Base-by-base conservation (phyloP, 2,113 vertebrate genomes). In the Poeciliopsis prolifica region DNA sequence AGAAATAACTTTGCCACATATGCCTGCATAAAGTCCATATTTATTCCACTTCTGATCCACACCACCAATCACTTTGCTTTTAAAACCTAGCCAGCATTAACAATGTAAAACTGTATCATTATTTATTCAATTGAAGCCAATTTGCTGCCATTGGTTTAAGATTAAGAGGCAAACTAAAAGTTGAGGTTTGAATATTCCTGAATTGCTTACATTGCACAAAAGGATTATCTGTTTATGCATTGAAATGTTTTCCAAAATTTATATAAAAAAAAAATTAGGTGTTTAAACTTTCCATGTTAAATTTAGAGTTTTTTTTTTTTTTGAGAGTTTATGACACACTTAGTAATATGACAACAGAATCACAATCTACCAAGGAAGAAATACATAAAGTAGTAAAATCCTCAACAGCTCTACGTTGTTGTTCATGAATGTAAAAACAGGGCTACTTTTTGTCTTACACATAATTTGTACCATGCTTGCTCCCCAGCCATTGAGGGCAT, bases 401-500 rank as follows among this genome's bases (percentile, higher is more conserved):
- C 33, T 13, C 54, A 44, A 10, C 66, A 51, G 3, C 26, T 44
- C 11, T 61, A 12, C 24, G 22, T 51, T n/a, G 29, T 17, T 70
- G 10, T 30, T 29, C 26, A 24, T 68, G 85, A 68, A 80, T 74
- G 75, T 44, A 70, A 72, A 83, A n/a, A 42, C 51, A 37, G 26
- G 74, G 19, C 61, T 1, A 14, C 37, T 71, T 84, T 74, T 75
- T 48, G 35, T 48, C 17, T 17, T 48, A 77, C 9, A 65, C 54
- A 66, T 60, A 42, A 51, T 72, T 68, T 71, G 58, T 63, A 61
- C 48, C 69, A 19, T 51, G 69, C 37, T 77, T 75, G 42, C 24
- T 68, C 60, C 10, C 78, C 61, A 71, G 70, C 86, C 75, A 77
- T 87, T 75, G 63, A 74, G 74, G 87, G 58, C n/a, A 19, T 58